These are phyloP conservation scores for Clamator glandarius DNA, from an alignment of 2,797 vertebrate genomes.

Conservation along the genomic window DNA sequence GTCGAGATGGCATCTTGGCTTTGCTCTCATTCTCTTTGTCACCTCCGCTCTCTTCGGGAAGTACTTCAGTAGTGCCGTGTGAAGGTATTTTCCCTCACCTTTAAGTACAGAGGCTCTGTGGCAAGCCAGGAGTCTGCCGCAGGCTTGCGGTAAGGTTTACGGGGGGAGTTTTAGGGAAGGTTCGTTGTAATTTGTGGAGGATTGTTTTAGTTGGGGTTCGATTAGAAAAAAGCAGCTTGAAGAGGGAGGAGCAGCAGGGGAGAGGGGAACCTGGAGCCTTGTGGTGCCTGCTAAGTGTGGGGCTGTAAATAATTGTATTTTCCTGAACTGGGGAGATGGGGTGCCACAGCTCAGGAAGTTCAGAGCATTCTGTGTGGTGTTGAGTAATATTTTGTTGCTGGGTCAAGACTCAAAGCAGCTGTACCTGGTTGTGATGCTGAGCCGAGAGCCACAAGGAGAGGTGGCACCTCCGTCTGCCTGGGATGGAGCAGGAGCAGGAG, in stretches of 20 bases:
- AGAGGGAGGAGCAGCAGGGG: neutral
- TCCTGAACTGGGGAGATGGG: rapidly evolving
- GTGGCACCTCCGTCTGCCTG: neutral
- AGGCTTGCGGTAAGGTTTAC: neutral
- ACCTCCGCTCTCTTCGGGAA: neutral
- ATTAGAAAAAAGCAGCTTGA: neutral
- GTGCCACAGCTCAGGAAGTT: neutral
- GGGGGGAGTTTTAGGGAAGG: neutral
- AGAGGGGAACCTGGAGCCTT: rapidly evolving
- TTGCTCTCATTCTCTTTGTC: slow-evolving; percentile 42
- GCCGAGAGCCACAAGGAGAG: neutral
- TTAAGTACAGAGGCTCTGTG: neutral
- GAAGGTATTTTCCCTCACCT: neutral
- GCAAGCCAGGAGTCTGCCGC: slow-evolving; percentile 10
- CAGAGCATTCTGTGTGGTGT: neutral
- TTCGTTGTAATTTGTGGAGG: neutral
- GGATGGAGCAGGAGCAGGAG: rapidly evolving
- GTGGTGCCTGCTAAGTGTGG: neutral
- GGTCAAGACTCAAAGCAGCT: rapidly evolving
- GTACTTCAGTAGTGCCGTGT: neutral
- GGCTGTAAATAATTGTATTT: neutral
- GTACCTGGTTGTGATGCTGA: neutral
- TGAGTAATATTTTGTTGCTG: neutral
- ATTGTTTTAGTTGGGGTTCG: neutral
- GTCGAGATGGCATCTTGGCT: slow-evolving; percentile 62